phyloP scores from a whole-genome alignment of 2,113 vertebrate species.

The Mixornis gularis region DNA sequence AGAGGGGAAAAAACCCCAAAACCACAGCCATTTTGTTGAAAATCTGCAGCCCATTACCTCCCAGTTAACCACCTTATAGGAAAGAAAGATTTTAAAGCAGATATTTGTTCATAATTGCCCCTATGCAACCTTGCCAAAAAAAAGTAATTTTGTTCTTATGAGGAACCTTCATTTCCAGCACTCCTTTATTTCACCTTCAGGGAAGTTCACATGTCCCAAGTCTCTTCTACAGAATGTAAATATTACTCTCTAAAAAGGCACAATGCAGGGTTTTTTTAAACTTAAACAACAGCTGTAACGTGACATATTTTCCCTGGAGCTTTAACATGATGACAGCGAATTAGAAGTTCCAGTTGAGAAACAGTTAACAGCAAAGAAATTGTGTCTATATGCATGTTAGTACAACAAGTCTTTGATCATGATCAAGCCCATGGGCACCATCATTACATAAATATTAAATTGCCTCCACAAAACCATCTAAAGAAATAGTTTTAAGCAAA shows the following conservation, averaged over 20 bases:
- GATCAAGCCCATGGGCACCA: neutral
- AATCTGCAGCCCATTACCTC: neutral
- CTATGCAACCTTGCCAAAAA: neutral
- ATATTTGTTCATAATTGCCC: neutral
- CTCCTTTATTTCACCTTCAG: constrained; percentile 47
- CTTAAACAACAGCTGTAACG: constrained; percentile 26
- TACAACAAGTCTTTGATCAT: neutral
- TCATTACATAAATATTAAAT: neutral
- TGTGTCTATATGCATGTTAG: neutral
- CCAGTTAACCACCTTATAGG: neutral
- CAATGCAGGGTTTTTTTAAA: constrained; percentile 15
- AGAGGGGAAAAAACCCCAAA: neutral
- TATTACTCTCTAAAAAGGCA: constrained; percentile 30
- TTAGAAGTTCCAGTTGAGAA: constrained; percentile 27
- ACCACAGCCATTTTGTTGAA: neutral
- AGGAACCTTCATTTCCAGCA: neutral
- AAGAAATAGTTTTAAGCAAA: neutral
- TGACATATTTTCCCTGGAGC: neutral
- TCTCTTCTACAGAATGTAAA: constrained; percentile 34
- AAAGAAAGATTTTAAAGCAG: neutral
- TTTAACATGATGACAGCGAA: constrained; percentile 31
- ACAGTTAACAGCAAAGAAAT: neutral
- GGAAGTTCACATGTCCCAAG: constrained; percentile 24
- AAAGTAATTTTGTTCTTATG: neutral
- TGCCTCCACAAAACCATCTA: neutral